Conservation (phyloP, 2,888 invertebrate genomes). For the Campaea margaritaria region DNA sequence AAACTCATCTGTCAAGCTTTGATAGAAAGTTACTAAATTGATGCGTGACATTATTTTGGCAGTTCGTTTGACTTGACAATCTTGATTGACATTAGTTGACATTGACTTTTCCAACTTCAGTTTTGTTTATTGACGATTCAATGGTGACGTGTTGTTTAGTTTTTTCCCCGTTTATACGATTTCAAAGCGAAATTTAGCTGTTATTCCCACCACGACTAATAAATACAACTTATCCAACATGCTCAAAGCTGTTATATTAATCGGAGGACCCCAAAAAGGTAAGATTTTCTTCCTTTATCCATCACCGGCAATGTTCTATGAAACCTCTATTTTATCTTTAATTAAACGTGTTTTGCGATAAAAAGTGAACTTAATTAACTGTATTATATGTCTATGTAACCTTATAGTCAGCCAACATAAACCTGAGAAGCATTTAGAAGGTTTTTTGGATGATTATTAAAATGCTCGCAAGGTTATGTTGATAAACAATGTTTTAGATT, state of each 20-base stretch:
- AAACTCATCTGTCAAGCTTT: no score
- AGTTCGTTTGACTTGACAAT: no score
- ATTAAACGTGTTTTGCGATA: background rate
- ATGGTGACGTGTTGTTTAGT: slow-evolving; percentile 4
- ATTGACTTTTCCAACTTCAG: no score
- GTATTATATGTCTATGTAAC: background rate
- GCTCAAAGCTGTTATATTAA: slow-evolving; percentile 95
- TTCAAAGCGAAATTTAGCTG: background rate
- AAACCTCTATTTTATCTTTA: slow-evolving; percentile 14
- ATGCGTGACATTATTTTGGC: no score
- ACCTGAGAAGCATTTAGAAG: background rate
- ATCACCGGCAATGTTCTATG: slow-evolving; percentile 58
- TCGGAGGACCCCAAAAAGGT: slow-evolving; percentile 98
- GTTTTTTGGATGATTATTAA: background rate
- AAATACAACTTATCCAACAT: slow-evolving; percentile 64
- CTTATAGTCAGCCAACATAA: background rate
- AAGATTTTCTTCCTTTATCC: slow-evolving; percentile 38
- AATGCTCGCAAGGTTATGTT: slow-evolving; percentile 9
- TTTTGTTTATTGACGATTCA: slow-evolving; percentile 2
- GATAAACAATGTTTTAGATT: slow-evolving; percentile 10
- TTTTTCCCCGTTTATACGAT: background rate
- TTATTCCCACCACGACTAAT: background rate
- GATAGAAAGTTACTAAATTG: no score
- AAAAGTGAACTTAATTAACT: background rate
- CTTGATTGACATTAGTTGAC: no score